Base-by-base conservation (phyloP, 2,113 vertebrate species). In the Onychostoma macrolepis region DNA sequence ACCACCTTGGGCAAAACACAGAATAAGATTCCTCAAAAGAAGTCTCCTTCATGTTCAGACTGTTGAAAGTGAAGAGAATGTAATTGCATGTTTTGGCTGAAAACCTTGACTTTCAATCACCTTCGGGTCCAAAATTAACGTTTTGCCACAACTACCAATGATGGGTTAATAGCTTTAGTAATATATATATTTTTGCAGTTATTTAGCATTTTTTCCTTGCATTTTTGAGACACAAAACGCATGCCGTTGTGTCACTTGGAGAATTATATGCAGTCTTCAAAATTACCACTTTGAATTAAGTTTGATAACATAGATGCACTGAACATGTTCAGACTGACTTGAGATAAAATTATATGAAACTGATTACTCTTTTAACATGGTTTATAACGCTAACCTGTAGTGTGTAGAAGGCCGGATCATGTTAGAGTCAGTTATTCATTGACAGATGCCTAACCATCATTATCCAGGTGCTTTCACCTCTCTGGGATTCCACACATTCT, bases 381-480 rank as follows among this genome's bases (percentile, higher is more conserved):
- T 33, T 71, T 71, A 26, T 28, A 63, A 26, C 0, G 1, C 61
- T 26, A 71, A 24, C 8, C 69, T 72, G 33, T 19, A 41, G 26
- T 41, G 36, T 71, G 38, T 8, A n/a, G 21, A 76, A 63, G 69
- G 65, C 82, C 41, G 72, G 77, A 36, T 85, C 58, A 71, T 78
- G 80, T 88, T 77, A 84, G 85, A 80, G 72, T 74, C 17, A 53
- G 85, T 87, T 83, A 12, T 58, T 74, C 87, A 81, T 74, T 91
- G 88, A 89, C 87, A 91, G 86, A 88, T 89, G 91, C 87, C 87
- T 92, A 61, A 28, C 88, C 69, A 85, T 80, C 63, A 88, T 91
- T 91, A 92, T 88, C 93, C 93, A 95, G 94, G 93, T 95, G 93
- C 91, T 88, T 92, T 93, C 88, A 91, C 86, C 87, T 83, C 65